phyloP scores from a whole-genome alignment of 2,888 invertebrate genomes.

The Hipparchia sbordonii region DNA sequence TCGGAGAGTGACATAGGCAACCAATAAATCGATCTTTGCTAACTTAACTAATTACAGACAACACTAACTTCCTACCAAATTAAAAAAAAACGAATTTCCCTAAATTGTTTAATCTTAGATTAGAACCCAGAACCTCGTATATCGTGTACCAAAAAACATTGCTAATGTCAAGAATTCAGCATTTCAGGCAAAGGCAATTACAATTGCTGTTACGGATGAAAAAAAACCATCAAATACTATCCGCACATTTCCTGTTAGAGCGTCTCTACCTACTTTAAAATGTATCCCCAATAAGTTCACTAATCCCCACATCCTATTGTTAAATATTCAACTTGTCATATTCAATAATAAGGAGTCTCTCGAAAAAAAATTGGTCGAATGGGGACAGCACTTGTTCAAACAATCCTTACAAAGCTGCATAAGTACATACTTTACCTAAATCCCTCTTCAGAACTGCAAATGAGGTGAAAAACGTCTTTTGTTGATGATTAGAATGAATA shows the following conservation, averaged over 20 bases:
- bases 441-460: conserved; percentile 37
- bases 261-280: not conserved
- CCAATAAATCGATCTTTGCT: too few species aligned
- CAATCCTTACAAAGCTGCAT: conserved; percentile 30
- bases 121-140: too few species aligned
- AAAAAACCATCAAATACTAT: conserved; percentile 3
- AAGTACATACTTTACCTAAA: conserved; percentile 22
- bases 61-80: too few species aligned
- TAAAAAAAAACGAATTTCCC: too few species aligned
- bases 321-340: conserved; percentile 42
- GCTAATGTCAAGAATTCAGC: too few species aligned
- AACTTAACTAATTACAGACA: too few species aligned
- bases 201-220: not conserved
- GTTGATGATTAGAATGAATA: conserved; percentile 1
- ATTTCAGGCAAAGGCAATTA: too few species aligned
- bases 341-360: conserved; percentile 4
- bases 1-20: too few species aligned
- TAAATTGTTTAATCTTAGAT: too few species aligned
- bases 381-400: conserved; percentile 41
- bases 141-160: too few species aligned
- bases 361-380: conserved; percentile 1
- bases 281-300: conserved; percentile 16
- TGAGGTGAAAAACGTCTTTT: conserved; percentile 33
- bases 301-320: conserved; percentile 30
- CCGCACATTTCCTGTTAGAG: conserved; percentile 5